These are phyloP conservation scores for Lepidonotus clava DNA, from an alignment of 2,888 invertebrate species.

Conservation along the genomic window DNA sequence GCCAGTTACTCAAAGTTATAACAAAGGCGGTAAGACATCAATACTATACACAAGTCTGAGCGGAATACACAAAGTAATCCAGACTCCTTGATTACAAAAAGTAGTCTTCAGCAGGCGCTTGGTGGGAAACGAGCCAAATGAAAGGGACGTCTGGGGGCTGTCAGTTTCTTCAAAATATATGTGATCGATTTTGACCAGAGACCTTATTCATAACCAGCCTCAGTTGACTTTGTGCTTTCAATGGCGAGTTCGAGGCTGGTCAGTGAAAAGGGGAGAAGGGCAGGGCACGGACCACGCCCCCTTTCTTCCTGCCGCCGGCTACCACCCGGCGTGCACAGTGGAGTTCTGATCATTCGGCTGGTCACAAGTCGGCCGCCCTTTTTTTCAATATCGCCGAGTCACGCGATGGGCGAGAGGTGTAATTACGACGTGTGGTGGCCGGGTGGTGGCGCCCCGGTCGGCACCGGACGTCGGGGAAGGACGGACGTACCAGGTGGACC, in stretches of 20 bases:
- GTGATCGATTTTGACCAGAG: neutral
- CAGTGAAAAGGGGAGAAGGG: neutral
- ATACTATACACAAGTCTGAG: neutral
- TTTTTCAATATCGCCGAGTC: constrained; percentile 22
- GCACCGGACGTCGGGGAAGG: too few relatives aligned
- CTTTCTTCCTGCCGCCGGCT: neutral
- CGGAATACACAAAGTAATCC: neutral
- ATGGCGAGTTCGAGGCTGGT: too few relatives aligned
- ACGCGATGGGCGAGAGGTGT: constrained; percentile 39
- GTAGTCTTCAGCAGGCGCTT: neutral
- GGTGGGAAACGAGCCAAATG: neutral
- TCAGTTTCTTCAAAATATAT: neutral
- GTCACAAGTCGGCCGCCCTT: constrained; percentile 32
- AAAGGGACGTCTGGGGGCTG: neutral
- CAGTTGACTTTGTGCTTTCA: too few relatives aligned
- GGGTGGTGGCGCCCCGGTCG: constrained; percentile 10
- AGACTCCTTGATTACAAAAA: neutral
- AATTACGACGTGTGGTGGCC: constrained; percentile 33
- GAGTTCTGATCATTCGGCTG: constrained; percentile 9
- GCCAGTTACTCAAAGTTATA: neutral
- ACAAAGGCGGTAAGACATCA: constrained; percentile 1
- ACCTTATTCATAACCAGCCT: neutral
- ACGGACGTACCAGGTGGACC: too few relatives aligned
- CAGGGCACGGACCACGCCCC: too few relatives aligned
- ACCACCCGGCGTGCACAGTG: neutral